Conservation (phyloP, 2,113 vertebrate genomes). For the Phylloscopus whistleri region DNA sequence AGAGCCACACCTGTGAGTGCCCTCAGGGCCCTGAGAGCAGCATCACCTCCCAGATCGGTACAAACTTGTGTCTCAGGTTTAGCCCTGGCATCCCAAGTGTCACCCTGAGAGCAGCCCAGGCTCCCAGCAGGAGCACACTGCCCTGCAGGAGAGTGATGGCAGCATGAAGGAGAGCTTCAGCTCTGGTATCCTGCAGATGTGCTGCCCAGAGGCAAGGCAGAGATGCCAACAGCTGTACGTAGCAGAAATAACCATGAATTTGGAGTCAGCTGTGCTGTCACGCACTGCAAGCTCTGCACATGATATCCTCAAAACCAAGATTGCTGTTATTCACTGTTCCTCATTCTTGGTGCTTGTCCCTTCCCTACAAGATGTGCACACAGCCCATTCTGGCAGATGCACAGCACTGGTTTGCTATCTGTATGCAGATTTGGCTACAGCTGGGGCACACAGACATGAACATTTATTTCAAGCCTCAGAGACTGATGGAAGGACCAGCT, state of each 20-base stretch:
- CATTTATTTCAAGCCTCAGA: not conserved
- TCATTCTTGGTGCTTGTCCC: not conserved
- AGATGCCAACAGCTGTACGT: not conserved
- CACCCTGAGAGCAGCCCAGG: not conserved
- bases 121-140: not conserved
- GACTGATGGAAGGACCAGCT: not conserved
- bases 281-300: not conserved
- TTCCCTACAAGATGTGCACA: rapidly evolving
- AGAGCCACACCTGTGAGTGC: not conserved
- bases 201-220: not conserved
- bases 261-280: not conserved
- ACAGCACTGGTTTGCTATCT: not conserved
- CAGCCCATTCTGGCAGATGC: not conserved
- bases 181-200: not conserved
- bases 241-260: not conserved
- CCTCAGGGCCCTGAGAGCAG: not conserved
- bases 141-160: not conserved
- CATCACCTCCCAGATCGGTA: rapidly evolving
- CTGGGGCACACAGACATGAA: rapidly evolving
- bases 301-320: not conserved
- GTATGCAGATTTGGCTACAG: not conserved
- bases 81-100: rapidly evolving
- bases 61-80: not conserved
- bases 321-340: not conserved
- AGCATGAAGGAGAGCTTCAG: not conserved